Conservation (phyloP, 23 tunicate genomes). For the Pegea sp. region DNA sequence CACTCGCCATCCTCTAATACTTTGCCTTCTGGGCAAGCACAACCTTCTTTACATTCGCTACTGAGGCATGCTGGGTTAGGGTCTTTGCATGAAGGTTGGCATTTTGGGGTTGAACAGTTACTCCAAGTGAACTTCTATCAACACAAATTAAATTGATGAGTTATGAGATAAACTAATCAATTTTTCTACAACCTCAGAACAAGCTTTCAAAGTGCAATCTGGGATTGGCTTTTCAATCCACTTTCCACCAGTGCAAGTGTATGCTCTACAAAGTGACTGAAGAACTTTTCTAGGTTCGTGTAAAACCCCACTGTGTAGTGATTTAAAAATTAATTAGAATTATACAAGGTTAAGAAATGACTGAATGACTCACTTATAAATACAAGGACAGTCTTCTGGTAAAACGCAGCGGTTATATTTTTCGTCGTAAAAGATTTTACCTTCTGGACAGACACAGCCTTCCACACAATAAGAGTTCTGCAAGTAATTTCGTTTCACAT, state of each 20-base stretch:
- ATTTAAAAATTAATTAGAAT: background rate
- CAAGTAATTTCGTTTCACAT: background rate
- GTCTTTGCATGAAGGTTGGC: constrained; percentile 54
- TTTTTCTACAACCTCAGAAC: too few species aligned
- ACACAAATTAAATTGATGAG: background rate
- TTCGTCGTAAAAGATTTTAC: constrained; percentile 11
- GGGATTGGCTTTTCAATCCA: constrained; percentile 22
- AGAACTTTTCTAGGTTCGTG: constrained; percentile 6
- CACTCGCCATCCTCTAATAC: constrained; percentile 18
- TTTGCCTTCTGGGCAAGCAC: constrained; percentile 36
- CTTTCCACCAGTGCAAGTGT: constrained; percentile 21
- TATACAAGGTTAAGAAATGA: background rate
- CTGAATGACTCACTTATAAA: constrained; percentile 1
- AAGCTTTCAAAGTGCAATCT: constrained; percentile 13
- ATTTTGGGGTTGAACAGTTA: constrained; percentile 20
- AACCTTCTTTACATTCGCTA: constrained; percentile 35
- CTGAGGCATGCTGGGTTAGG: constrained; percentile 27
- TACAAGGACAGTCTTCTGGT: constrained; percentile 20
- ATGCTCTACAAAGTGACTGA: constrained; percentile 12
- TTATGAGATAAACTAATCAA: background rate
- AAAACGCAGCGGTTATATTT: constrained; percentile 9
- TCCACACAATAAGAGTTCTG: constrained; percentile 23
- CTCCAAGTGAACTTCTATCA: constrained; percentile 12
- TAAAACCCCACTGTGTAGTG: background rate
- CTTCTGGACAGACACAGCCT: constrained; percentile 56